Evolutionary conservation across 1,140 invertebrate species (phyloP), one percentile per base, ranked within the genome.

Genomic region (Parapsyche elsis): DNA sequence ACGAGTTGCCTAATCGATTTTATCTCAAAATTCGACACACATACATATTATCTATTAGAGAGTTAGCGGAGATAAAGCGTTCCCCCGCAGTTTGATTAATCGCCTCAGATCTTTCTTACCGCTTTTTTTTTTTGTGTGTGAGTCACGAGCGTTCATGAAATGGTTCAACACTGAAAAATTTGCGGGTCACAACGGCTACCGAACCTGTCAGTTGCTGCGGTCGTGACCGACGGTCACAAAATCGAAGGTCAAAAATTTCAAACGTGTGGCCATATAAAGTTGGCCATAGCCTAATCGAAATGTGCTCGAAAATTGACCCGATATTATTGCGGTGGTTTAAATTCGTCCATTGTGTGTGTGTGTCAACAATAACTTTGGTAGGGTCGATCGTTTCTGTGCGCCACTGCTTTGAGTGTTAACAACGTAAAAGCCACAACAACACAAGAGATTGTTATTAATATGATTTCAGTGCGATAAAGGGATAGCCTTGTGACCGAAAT

Each of bases 141-240:
- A 71, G 80, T 81, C 80, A 81, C 80, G 80, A 81, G 49, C 75
- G 67, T 71, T 64, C 76, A 30, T 78, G 53, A 78, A 78, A 78
- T 59, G 53, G 53, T 78, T n/a, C 59, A 16, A 59, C 44, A 46
- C n/a, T 21, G 67, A 78, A 78, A 78, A 71, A 70, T 71, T 53
- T 70, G 64, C 76, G 44, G 76, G 76, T 78, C 76, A 78, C 64
- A 67, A 53, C 21, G 23, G 64, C 61, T 71, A 74, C 49, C 67
- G 67, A 73, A 57, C 46, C 46, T 30, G 76, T 46, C 38, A 49
- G 19, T 23, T 16, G 45, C 45, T 5, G 2, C 26, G 71, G 49
- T 73, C 78, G 71, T 74, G 78, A 79, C 71, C 78, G 44, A 12
- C n/a, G 78, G 14, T 16, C 24, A 46, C 45, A 57, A 19, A 53